phyloP scores from a whole-genome alignment of 2,113 vertebrate genomes.

The Cebus imitator region DNA sequence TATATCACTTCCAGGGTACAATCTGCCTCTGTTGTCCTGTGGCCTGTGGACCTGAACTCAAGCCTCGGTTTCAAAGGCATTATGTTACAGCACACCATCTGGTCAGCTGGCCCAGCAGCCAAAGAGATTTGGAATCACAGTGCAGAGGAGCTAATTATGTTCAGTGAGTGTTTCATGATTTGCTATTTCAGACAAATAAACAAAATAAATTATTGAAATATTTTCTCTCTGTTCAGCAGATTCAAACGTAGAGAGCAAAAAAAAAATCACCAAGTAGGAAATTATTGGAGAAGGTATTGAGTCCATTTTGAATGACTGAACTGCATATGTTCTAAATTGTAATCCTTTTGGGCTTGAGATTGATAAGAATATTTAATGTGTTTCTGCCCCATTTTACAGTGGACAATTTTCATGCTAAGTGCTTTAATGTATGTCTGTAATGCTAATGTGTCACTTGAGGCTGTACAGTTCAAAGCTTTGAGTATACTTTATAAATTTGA shows the following conservation, averaged over 20 bases:
- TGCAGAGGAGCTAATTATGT: conserved; percentile 79
- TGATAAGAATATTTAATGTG: conserved; percentile 54
- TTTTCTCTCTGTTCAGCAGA: conserved; percentile 70
- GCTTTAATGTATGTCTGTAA: conserved; percentile 32
- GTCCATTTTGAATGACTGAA: conserved; percentile 49
- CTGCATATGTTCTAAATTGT: conserved; percentile 62
- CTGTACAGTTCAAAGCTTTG: conserved; percentile 57
- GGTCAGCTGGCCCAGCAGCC: conserved; percentile 69
- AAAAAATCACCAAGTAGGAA: conserved; percentile 38
- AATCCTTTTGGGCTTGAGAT: conserved; percentile 63
- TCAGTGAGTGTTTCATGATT: conserved; percentile 75
- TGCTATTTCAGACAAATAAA: conserved; percentile 81
- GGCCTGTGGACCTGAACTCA: conserved; percentile 76
- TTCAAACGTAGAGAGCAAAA: conserved; percentile 47
- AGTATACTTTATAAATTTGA: conserved; percentile 46
- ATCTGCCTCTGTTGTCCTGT: conserved; percentile 3
- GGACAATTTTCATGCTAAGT: conserved; percentile 41
- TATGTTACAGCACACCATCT: conserved; percentile 78
- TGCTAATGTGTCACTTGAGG: neutral
- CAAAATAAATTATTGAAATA: conserved; percentile 81
- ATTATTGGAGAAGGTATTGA: conserved; percentile 55
- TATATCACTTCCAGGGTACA: conserved; percentile 14
- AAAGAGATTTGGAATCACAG: conserved; percentile 71
- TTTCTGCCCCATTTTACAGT: conserved; percentile 53
- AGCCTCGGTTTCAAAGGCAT: conserved; percentile 69